Conservation (phyloP, 2,113 vertebrate genomes). For the Cnemophilus loriae region DNA sequence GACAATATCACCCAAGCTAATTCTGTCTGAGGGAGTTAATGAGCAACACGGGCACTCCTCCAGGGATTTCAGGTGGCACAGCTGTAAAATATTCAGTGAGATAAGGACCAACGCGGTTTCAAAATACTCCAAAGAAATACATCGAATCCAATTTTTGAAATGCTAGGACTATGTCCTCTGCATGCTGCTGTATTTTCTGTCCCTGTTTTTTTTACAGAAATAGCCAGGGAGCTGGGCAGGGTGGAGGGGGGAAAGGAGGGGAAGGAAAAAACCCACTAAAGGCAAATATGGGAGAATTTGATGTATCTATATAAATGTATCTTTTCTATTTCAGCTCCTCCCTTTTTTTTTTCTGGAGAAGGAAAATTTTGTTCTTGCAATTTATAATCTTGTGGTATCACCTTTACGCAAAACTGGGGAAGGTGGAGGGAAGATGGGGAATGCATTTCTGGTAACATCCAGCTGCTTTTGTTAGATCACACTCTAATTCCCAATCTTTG, state of each 20-base stretch:
- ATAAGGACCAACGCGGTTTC: background rate
- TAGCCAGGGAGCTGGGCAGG: background rate
- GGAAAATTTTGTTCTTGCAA: background rate
- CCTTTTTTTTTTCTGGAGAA: background rate
- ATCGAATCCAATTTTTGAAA: background rate
- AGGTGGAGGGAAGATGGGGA: background rate
- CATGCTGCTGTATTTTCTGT: background rate
- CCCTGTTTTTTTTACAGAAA: background rate
- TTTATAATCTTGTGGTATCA: background rate
- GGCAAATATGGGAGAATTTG: background rate
- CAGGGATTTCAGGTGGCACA: background rate
- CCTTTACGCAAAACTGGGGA: background rate
- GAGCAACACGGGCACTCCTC: background rate
- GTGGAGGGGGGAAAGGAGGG: no score
- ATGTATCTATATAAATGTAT: background rate
- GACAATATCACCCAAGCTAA: background rate
- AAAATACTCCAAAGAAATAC: background rate
- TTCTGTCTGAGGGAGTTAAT: constrained; percentile 2
- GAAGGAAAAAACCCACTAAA: fast-evolving
- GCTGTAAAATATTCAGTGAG: background rate
- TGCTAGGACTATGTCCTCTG: background rate
- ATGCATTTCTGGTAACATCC: background rate
- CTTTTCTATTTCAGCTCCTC: background rate
- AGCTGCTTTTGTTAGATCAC: background rate
- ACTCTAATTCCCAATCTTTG: background rate